phyloP scores from a whole-genome alignment of 1,140 invertebrate species.

The Acarapis woodi region DNA sequence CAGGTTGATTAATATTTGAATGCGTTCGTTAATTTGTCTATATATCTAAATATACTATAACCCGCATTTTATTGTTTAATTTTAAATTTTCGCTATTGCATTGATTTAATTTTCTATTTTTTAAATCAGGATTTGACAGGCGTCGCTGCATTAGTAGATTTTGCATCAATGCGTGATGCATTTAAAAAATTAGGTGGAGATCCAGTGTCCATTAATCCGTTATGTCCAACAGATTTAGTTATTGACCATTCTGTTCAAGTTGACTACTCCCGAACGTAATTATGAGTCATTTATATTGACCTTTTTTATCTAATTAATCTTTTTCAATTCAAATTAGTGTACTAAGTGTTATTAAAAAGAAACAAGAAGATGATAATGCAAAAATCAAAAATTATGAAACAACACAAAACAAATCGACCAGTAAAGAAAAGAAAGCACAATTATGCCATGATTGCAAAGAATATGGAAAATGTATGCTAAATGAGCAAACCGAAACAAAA shows the following conservation, averaged over 20 bases:
- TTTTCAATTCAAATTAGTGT: too few relatives aligned
- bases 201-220: slow-evolving; percentile 78
- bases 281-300: slow-evolving; percentile 12
- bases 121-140: slow-evolving; percentile 26
- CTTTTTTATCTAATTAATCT: too few relatives aligned
- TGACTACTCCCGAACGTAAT: slow-evolving; percentile 61
- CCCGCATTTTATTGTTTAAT: background rate
- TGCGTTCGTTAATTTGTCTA: slow-evolving; percentile 17
- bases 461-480: slow-evolving; percentile 3
- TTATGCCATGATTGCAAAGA: slow-evolving; percentile 8
- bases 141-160: slow-evolving; percentile 93
- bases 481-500: too few relatives aligned
- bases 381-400: background rate
- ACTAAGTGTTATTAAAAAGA: background rate
- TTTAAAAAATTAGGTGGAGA: slow-evolving; percentile 55
- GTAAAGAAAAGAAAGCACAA: background rate
- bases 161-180: slow-evolving; percentile 92
- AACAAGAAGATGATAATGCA: background rate
- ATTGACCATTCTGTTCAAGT: slow-evolving; percentile 97
- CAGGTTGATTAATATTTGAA: too few relatives aligned
- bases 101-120: too few relatives aligned
- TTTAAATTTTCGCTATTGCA: too few relatives aligned
- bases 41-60: background rate
- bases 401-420: background rate
- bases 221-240: slow-evolving; percentile 85